Conservation (phyloP, 35 echinoderm and acorn worm genomes). For the Lytechinus variegatus region DNA sequence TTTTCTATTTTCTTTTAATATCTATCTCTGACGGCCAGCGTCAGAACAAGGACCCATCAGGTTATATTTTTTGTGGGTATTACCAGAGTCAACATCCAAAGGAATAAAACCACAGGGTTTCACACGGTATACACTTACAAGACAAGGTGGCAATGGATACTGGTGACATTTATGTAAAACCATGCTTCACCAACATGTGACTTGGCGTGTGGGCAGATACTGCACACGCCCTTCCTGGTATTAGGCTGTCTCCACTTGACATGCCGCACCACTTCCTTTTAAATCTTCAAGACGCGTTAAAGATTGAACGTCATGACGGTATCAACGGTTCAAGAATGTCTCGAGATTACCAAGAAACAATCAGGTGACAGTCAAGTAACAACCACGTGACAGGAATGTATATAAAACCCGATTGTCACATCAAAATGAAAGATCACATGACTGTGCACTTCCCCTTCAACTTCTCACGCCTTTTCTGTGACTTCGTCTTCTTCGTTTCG, state of each 20-base stretch:
- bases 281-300: not conserved
- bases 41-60: not conserved
- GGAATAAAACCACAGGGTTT: not conserved
- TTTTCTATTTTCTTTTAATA: not conserved
- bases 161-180: not conserved
- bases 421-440: conserved; percentile 72
- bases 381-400: not conserved
- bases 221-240: not conserved
- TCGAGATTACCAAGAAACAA: not conserved
- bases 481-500: conserved; percentile 99
- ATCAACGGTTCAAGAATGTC: not conserved
- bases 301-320: not conserved
- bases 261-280: not conserved
- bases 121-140: not conserved
- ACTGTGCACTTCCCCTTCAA: conserved; percentile 97
- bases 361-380: conserved; percentile 38
- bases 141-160: not conserved
- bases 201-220: not conserved
- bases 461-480: conserved; percentile 95
- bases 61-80: not conserved
- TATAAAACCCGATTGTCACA: not conserved
- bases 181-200: not conserved
- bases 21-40: not conserved
- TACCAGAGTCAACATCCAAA: not conserved
- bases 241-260: not conserved